These are phyloP conservation scores for Mycetomoellerius zeteki DNA, from an alignment of 1,140 invertebrate species.

Conservation along the genomic window DNA sequence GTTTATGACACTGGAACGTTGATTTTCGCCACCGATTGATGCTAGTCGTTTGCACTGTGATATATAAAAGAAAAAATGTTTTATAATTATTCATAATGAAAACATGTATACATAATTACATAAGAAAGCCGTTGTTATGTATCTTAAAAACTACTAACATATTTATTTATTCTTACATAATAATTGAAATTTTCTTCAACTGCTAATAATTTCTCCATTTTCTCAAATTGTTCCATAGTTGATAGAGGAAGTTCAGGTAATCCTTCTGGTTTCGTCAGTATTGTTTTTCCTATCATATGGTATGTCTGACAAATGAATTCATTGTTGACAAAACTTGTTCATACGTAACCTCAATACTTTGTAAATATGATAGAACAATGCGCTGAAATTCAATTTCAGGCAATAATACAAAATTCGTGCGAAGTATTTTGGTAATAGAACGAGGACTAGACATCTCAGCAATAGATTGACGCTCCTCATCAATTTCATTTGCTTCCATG, in stretches of 20 bases:
- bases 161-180: neutral
- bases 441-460: neutral
- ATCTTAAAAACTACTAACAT: neutral
- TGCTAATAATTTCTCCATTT: neutral
- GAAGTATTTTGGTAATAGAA: neutral
- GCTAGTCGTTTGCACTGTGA: neutral
- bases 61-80: neutral
- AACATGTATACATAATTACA: too few relatives aligned
- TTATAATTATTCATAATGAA: neutral
- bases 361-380: neutral
- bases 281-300: neutral
- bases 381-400: slow-evolving; percentile 1
- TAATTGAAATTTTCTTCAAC: slow-evolving; percentile 8
- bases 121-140: too few relatives aligned
- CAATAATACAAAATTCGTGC: neutral
- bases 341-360: neutral
- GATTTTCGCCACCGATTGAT: neutral
- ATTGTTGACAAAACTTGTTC: neutral
- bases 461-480: neutral
- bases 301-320: neutral
- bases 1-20: neutral
- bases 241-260: neutral
- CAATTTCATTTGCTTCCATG: neutral
- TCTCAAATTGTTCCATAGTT: neutral
- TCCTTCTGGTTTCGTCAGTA: neutral